Evolutionary conservation across 1,140 invertebrate genomes (phyloP).

Genomic region (Polyergus mexicanus): DNA sequence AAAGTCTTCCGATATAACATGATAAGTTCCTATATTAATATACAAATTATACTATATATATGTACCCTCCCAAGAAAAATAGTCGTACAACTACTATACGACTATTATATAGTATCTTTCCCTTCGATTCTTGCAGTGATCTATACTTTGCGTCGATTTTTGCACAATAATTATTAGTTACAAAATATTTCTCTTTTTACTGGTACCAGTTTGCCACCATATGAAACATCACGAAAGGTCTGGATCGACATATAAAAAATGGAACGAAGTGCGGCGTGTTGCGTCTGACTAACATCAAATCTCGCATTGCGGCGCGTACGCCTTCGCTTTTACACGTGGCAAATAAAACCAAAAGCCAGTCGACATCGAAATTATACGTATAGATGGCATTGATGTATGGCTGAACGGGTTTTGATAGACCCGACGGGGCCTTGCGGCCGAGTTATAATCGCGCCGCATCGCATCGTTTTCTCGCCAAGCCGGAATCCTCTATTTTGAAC

Average conservation of each 20-base stretch:
- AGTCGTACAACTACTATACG: background rate
- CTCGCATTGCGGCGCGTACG: constrained; percentile 63
- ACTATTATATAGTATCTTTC: background rate
- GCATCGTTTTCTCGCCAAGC: constrained; percentile 71
- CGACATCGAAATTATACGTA: constrained; percentile 82
- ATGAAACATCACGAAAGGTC: background rate
- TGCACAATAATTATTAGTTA: constrained; percentile 35
- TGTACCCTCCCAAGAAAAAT: background rate
- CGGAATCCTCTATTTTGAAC: constrained; percentile 73
- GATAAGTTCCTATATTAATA: background rate
- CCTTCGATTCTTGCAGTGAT: background rate
- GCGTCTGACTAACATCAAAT: constrained; percentile 45
- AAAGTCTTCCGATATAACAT: background rate
- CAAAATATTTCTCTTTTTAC: constrained; percentile 1
- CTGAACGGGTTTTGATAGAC: constrained; percentile 81
- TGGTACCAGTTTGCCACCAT: background rate
- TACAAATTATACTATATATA: background rate
- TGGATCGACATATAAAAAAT: constrained; percentile 35
- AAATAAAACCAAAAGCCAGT: constrained; percentile 74
- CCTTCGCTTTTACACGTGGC: constrained; percentile 70
- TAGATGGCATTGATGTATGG: constrained; percentile 82
- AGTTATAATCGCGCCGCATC: constrained; percentile 71
- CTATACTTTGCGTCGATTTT: background rate
- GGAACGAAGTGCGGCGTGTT: constrained; percentile 9
- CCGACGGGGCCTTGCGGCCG: constrained; percentile 69